Percentiles rank a stretch among this genome's conserved stretches.
Evolutionary conservation across 2,888 invertebrate genomes (phyloP).

Genomic region (Spodoptera picta): DNA sequence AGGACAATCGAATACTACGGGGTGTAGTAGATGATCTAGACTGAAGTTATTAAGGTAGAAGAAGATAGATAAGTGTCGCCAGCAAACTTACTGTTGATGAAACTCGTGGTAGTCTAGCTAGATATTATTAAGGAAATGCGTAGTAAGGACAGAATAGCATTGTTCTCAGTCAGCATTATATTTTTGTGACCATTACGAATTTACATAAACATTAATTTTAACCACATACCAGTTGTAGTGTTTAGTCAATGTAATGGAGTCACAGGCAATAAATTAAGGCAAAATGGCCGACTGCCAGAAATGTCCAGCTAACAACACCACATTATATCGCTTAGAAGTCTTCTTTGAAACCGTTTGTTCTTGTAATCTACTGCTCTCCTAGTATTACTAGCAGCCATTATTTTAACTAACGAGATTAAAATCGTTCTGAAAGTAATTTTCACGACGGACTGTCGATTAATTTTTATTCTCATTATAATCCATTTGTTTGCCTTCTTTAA

Average conservation of each 20-base stretch:
- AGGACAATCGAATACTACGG: no score
- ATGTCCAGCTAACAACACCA: slow-evolving; percentile 35
- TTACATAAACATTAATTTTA: slow-evolving; percentile 47
- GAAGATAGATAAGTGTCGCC: no score
- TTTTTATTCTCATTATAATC: no score
- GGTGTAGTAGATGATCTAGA: no score
- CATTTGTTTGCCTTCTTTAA: no score
- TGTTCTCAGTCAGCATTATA: neutral
- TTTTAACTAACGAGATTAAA: slow-evolving; percentile 8
- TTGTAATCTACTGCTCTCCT: slow-evolving; percentile 8
- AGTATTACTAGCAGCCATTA: neutral
- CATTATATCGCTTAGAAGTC: slow-evolving; percentile 34
- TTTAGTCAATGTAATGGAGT: slow-evolving; percentile 55
- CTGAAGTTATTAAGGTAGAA: no score
- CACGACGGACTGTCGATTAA: no score
- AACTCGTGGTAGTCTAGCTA: no score
- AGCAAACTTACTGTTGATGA: no score
- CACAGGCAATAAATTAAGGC: slow-evolving; percentile 44
- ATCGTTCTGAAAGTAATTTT: neutral
- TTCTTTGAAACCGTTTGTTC: slow-evolving; percentile 43
- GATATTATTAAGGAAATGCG: no score
- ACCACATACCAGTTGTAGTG: slow-evolving; percentile 36
- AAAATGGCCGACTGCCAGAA: slow-evolving; percentile 54
- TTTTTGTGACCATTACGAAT: slow-evolving; percentile 20
- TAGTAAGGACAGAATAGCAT: no score